Conservation (phyloP, 2,888 invertebrate species). For the Ophraella communa region DNA sequence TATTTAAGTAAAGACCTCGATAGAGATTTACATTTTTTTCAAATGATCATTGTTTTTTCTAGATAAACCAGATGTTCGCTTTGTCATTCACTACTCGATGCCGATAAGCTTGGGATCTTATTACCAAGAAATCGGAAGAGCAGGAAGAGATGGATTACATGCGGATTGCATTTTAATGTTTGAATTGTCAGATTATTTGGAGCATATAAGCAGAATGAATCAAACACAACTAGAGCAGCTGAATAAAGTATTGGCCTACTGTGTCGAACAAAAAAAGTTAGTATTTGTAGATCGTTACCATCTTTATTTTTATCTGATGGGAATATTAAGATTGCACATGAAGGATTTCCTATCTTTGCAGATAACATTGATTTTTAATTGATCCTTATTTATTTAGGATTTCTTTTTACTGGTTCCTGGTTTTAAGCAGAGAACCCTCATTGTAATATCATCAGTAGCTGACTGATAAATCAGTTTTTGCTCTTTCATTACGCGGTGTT, state of each 20-base stretch:
- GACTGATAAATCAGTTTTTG: no score
- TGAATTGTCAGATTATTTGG: slow-evolving; percentile 78
- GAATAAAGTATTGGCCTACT: slow-evolving; percentile 83
- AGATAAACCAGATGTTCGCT: slow-evolving; percentile 82
- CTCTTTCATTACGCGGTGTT: no score
- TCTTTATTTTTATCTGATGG: no score
- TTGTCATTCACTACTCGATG: slow-evolving; percentile 85
- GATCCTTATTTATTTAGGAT: no score
- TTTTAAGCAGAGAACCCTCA: no score
- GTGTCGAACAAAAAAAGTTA: slow-evolving; percentile 56
- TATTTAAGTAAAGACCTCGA: no score
- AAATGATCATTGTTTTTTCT: background rate
- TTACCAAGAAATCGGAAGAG: slow-evolving; percentile 90
- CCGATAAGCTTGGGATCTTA: slow-evolving; percentile 90
- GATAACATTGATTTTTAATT: no score
- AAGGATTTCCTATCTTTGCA: no score
- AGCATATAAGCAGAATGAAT: slow-evolving; percentile 81
- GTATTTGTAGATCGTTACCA: no score
- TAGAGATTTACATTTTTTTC: slow-evolving; percentile 65
- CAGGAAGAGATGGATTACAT: slow-evolving; percentile 78
- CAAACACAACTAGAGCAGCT: slow-evolving; percentile 80
- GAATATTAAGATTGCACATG: no score
- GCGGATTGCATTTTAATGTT: slow-evolving; percentile 82
- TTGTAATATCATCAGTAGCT: no score
- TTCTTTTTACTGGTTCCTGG: no score